These are phyloP conservation scores for Lanius collurio DNA, from an alignment of 2,113 vertebrate genomes.

Conservation along the genomic window DNA sequence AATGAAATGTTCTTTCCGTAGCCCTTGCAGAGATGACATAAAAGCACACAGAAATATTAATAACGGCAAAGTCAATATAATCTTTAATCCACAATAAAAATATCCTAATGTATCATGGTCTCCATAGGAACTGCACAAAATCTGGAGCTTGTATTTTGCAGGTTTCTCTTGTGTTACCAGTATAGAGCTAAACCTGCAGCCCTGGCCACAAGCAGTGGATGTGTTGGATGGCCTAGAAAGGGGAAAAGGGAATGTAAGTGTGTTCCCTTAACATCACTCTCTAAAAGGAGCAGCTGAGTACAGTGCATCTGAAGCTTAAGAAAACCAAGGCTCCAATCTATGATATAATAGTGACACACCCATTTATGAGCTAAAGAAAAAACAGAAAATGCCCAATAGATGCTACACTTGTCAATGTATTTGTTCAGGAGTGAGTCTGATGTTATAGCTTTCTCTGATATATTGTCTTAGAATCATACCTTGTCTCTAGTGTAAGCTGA, in stretches of 20 bases:
- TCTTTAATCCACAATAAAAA: background rate
- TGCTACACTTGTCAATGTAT: background rate
- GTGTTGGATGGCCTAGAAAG: background rate
- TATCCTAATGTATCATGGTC: background rate
- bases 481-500: background rate
- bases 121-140: background rate
- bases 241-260: background rate
- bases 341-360: background rate
- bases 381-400: background rate
- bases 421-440: background rate
- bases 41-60: background rate
- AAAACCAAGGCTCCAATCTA: background rate
- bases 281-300: background rate
- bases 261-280: background rate
- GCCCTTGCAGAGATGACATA: background rate
- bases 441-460: background rate
- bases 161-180: background rate
- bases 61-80: background rate
- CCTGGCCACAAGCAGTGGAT: background rate
- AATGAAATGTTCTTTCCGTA: slow-evolving; percentile 31
- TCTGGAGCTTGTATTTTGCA: background rate
- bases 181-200: background rate
- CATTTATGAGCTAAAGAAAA: background rate
- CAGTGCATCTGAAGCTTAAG: background rate
- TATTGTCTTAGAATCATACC: background rate